Evolutionary conservation across 2,797 vertebrate genomes (phyloP).

Genomic region (Pterois miles): DNA sequence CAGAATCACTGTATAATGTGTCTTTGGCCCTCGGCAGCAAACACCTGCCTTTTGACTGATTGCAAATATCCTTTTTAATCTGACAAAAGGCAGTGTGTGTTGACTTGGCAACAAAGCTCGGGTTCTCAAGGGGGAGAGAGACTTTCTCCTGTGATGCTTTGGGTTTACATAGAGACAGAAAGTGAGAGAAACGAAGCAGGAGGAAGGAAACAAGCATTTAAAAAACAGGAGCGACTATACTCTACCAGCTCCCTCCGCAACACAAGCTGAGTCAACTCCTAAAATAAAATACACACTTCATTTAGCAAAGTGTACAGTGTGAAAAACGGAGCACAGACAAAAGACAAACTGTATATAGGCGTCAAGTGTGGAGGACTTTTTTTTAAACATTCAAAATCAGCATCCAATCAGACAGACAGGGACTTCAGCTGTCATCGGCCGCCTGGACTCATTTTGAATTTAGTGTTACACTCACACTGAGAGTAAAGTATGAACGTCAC

Average conservation of each 20-base stretch:
- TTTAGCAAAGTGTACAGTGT: conserved; percentile 58
- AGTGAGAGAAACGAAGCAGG: conserved; percentile 53
- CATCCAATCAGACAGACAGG: conserved; percentile 37
- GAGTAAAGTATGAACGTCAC: conserved; percentile 28
- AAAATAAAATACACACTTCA: conserved; percentile 80
- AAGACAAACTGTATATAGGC: neutral
- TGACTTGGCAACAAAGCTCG: conserved; percentile 9
- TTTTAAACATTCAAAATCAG: conserved; percentile 26
- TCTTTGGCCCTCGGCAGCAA: conserved; percentile 34
- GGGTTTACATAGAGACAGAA: conserved; percentile 52
- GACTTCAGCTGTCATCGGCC: conserved; percentile 27
- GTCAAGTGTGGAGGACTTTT: conserved; percentile 3
- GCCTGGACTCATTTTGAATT: conserved; percentile 46
- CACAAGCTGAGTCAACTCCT: conserved; percentile 87
- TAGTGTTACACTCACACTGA: conserved; percentile 27
- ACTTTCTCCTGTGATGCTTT: conserved; percentile 68
- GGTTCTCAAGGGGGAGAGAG: conserved; percentile 54
- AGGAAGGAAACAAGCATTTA: conserved; percentile 57
- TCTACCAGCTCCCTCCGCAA: conserved; percentile 88
- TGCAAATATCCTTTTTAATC: neutral
- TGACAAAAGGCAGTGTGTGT: conserved; percentile 2
- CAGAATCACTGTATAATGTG: conserved; percentile 57
- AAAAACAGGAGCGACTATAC: conserved; percentile 74
- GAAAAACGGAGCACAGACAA: conserved; percentile 3
- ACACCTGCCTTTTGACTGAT: conserved; percentile 18